phyloP scores from a whole-genome alignment of 1,140 invertebrate species.

The Drosophila melanica region DNA sequence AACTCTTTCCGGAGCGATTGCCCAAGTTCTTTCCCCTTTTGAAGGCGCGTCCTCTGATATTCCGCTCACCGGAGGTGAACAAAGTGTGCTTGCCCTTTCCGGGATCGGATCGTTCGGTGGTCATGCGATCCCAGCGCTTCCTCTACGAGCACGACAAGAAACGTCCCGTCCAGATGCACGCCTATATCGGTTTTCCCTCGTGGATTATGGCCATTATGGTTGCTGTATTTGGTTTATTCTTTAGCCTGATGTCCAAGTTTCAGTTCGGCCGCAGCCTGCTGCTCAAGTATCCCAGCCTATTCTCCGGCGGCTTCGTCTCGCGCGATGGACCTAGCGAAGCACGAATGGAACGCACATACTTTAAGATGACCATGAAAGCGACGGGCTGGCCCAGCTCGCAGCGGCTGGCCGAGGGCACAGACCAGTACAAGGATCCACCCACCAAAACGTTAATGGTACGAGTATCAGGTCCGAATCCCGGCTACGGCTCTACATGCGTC shows the following conservation, averaged over 20 bases:
- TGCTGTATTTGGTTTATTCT: slow-evolving; percentile 86
- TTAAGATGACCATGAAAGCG: slow-evolving; percentile 89
- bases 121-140: slow-evolving; percentile 90
- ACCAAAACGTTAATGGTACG: slow-evolving; percentile 88
- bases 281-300: slow-evolving; percentile 89
- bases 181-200: slow-evolving; percentile 86
- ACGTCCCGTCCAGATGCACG: slow-evolving; percentile 89
- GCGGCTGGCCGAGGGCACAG: slow-evolving; percentile 86
- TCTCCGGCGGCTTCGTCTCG: slow-evolving; percentile 89
- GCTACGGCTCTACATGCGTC: slow-evolving; percentile 93
- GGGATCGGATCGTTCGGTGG: slow-evolving; percentile 92
- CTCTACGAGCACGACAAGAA: slow-evolving; percentile 88
- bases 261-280: slow-evolving; percentile 87
- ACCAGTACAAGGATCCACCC: slow-evolving; percentile 87
- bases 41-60: slow-evolving; percentile 85
- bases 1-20: slow-evolving; percentile 88
- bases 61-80: slow-evolving; percentile 86
- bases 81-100: slow-evolving; percentile 89
- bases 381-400: slow-evolving; percentile 91
- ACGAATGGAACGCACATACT: slow-evolving; percentile 86
- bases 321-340: slow-evolving; percentile 88
- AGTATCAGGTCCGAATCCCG: slow-evolving; percentile 89
- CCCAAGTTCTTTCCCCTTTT: slow-evolving; percentile 87
- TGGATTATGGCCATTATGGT: slow-evolving; percentile 80
- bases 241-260: slow-evolving; percentile 88